A percentile compares a stretch with the other conserved stretches of the same genome.
Evolutionary conservation across 2,797 vertebrate species (phyloP).

Genomic region (Lindbergichthys nudifrons): DNA sequence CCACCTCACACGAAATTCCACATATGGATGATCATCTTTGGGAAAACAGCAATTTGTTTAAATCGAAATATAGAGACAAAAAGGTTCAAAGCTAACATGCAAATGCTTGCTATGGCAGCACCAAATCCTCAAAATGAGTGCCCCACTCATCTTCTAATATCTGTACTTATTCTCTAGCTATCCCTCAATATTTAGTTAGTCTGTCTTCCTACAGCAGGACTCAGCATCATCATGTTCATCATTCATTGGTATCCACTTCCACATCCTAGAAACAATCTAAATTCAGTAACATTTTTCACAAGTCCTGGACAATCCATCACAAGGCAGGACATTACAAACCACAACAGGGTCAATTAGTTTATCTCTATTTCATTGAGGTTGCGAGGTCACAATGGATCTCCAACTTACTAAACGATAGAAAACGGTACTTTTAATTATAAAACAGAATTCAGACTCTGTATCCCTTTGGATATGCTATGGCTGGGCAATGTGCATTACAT

Average conservation of each 20-base stretch:
- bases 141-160: background rate
- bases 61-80: conserved; percentile 22
- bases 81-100: conserved; percentile 19
- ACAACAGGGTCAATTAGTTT: background rate
- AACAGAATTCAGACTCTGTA: no score
- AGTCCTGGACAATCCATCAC: background rate
- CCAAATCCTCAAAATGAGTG: conserved; percentile 23
- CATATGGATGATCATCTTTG: conserved; percentile 13
- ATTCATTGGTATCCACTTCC: background rate
- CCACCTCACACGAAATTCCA: conserved; percentile 11
- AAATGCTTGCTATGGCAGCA: conserved; percentile 7
- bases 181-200: conserved; percentile 9
- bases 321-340: conserved; percentile 10
- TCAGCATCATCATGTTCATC: conserved; percentile 6
- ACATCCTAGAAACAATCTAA: conserved; percentile 13
- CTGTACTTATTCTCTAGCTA: background rate
- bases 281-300: background rate
- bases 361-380: background rate
- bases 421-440: background rate
- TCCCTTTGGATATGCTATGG: no score
- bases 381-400: conserved; percentile 4
- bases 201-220: conserved; percentile 8
- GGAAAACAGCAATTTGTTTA: background rate
- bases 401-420: background rate
- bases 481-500: background rate